Percentiles rank a stretch among this genome's conserved stretches.
Conservation (phyloP, 2,113 vertebrate genomes). For the Leucopsar rothschildi region DNA sequence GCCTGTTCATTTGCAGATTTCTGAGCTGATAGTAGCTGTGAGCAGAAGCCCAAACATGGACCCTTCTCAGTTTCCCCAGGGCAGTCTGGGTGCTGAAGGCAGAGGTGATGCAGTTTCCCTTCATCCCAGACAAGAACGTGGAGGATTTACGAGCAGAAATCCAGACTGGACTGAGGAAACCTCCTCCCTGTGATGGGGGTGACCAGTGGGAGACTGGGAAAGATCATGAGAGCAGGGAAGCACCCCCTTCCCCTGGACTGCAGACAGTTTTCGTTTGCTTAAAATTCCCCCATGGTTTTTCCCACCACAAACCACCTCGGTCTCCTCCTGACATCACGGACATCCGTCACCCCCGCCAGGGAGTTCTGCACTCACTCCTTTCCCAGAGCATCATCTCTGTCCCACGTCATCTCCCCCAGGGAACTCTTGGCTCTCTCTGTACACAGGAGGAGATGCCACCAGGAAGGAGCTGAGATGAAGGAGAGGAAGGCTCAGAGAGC, state of each 20-base stretch:
- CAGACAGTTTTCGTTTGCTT: rapidly evolving
- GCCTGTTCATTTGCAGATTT: constrained; percentile 11
- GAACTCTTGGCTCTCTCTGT: not conserved
- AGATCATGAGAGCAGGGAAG: not conserved
- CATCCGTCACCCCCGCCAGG: not conserved
- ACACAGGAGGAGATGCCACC: rapidly evolving
- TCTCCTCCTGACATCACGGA: not conserved
- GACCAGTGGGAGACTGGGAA: not conserved
- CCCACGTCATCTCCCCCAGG: not conserved
- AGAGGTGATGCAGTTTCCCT: not conserved
- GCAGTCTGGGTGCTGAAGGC: not conserved
- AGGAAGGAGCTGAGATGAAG: not conserved
- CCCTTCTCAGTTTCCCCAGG: not conserved
- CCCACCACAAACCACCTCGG: not conserved
- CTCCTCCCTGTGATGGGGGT: not conserved
- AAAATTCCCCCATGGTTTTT: not conserved
- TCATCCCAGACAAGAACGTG: not conserved
- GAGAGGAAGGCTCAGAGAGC: not conserved
- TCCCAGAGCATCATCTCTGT: not conserved
- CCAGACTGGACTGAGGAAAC: not conserved
- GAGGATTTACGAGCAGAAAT: not conserved
- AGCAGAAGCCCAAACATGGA: constrained; percentile 7
- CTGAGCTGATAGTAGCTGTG: constrained; percentile 3
- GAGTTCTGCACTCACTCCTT: not conserved
- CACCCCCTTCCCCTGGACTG: not conserved